Conservation (phyloP, 2,797 vertebrate genomes). For the Micromesistius poutassou region DNA sequence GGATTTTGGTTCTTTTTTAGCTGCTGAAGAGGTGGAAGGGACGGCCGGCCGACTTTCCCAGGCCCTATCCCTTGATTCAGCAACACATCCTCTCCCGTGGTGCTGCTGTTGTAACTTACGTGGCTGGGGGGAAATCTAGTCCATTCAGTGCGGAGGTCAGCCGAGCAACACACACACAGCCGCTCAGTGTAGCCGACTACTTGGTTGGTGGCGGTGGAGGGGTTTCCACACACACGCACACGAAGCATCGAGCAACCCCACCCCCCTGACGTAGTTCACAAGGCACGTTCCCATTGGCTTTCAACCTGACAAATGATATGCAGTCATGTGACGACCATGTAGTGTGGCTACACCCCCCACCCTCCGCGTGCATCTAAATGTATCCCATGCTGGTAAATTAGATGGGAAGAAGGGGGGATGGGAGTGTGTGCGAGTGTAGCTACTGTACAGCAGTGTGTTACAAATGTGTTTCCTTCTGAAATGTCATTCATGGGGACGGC, state of each 20-base stretch:
- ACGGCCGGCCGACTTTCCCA: slow-evolving; percentile 75
- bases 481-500: slow-evolving; percentile 54
- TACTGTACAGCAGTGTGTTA: slow-evolving; percentile 62
- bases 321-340: slow-evolving; percentile 63
- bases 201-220: neutral
- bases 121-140: slow-evolving; percentile 80
- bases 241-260: slow-evolving; percentile 23
- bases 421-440: slow-evolving; percentile 33
- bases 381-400: slow-evolving; percentile 57
- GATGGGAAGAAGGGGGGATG: slow-evolving; percentile 7
- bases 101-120: slow-evolving; percentile 79
- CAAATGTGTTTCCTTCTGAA: slow-evolving; percentile 64
- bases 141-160: slow-evolving; percentile 68
- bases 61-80: slow-evolving; percentile 83
- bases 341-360: slow-evolving; percentile 36
- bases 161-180: slow-evolving; percentile 37
- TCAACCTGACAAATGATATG: slow-evolving; percentile 42
- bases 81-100: slow-evolving; percentile 80
- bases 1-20: slow-evolving; percentile 36
- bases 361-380: slow-evolving; percentile 29
- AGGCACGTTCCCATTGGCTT: slow-evolving; percentile 67
- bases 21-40: slow-evolving; percentile 52
- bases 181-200: no score
- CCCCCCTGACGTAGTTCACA: slow-evolving; percentile 59
- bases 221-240: slow-evolving; percentile 10